Evolutionary conservation across 1,140 invertebrate genomes (phyloP), one percentile per base, ranked within the genome.

Genomic region (Cepaea nemoralis): DNA sequence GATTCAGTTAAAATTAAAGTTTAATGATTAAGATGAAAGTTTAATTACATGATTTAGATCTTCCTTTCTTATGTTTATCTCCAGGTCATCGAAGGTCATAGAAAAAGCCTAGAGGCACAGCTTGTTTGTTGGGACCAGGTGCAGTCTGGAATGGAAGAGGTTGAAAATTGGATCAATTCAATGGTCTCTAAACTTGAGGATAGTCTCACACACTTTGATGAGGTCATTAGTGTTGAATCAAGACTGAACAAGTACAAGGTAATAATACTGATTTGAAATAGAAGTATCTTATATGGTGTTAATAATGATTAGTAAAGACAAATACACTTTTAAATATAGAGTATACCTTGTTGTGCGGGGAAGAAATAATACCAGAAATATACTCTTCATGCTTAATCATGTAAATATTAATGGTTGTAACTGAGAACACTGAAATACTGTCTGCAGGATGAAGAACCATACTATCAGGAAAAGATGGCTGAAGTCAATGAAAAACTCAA

Each of bases 71-170:
- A 8, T 55, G 19, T 10, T 24, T 5, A 59, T 74, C 37, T 76
- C 19, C 63, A 87, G 85, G 84, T 84, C 24, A 84, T 90, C 67
- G 87, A 88, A 94, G 82, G 87, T 22, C 88, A 89, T 80, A 86
- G 85, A 76, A 84, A 97, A 90, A 94, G 94, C 69, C 94, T 96
- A 63, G 97, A 98, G 90, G 95, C 96, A 0, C 96, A 98, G 89
- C 92, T 95, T 0, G 94, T 96, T 8, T 95, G 98, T 70, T 98
- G 97, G 96, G 96, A 96, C 85, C 96, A 98, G 90, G 95, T 98
- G 10, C 95, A 97, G 78, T 95, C 96, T 83, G 94, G 94, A 0
- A 96, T 96, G 87, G 94, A 95, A 84, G 95, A 97, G 88, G 92
- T 98, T 24, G 91, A 95, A 0, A 94, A 94, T 42, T 99, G 97